Evolutionary conservation across 2,888 invertebrate species (phyloP).

Genomic region (Thera obeliscata): DNA sequence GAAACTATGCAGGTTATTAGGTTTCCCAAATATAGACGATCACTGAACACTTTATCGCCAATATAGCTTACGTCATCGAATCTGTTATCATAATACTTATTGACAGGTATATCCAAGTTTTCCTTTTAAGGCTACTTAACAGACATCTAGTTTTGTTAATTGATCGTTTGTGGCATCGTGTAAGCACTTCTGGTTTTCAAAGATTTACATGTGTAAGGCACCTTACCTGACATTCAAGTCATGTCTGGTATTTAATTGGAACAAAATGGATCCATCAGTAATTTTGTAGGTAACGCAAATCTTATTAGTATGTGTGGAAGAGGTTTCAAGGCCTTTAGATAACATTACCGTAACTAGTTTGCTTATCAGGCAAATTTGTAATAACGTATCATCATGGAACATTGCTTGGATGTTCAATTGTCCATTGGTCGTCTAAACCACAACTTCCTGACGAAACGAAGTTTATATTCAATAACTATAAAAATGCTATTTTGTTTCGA

Average conservation of each 20-base stretch:
- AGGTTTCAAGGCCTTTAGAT: slow-evolving; percentile 7
- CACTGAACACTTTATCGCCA: too few species aligned
- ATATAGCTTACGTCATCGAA: too few species aligned
- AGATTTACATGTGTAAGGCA: not conserved
- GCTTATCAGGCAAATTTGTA: slow-evolving; percentile 17
- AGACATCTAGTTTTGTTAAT: too few species aligned
- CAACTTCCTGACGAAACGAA: not conserved
- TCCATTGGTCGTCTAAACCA: not conserved
- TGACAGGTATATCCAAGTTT: too few species aligned
- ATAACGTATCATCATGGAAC: slow-evolving; percentile 6
- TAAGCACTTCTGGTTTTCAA: not conserved
- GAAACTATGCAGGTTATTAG: too few species aligned
- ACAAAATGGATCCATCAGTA: not conserved
- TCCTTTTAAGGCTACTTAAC: too few species aligned
- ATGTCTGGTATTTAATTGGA: not conserved
- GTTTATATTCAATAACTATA: too few species aligned
- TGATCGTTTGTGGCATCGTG: too few species aligned
- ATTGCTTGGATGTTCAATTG: not conserved
- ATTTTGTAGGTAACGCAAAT: not conserved
- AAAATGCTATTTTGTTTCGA: not conserved
- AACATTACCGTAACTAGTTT: slow-evolving; percentile 3
- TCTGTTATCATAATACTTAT: too few species aligned
- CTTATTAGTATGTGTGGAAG: not conserved
- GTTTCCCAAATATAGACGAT: too few species aligned
- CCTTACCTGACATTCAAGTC: too few species aligned